These are phyloP conservation scores for Brachypterus glaber DNA, from an alignment of 2,888 invertebrate species.

Conservation along the genomic window DNA sequence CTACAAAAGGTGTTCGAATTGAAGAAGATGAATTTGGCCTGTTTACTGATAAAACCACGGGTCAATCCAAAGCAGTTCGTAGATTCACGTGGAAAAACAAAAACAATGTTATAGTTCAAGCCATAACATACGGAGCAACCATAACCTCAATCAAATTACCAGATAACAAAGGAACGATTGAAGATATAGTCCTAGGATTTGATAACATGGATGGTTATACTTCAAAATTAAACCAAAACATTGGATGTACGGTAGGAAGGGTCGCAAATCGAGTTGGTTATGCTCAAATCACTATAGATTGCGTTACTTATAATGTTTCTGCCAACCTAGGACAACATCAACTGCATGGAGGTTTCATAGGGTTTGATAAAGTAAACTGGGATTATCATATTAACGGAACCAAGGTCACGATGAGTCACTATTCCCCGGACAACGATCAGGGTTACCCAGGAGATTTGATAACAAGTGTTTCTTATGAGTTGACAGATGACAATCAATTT, in stretches of 20 bases:
- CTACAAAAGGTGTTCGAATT: constrained; percentile 25
- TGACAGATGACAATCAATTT: constrained; percentile 65
- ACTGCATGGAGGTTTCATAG: constrained; percentile 75
- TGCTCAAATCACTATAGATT: constrained; percentile 60
- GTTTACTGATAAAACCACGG: constrained; percentile 30
- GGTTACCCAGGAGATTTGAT: constrained; percentile 81
- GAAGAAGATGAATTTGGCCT: constrained; percentile 36
- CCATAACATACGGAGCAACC: constrained; percentile 79
- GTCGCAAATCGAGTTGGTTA: constrained; percentile 73
- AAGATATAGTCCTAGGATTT: constrained; percentile 76
- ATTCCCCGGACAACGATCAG: constrained; percentile 72
- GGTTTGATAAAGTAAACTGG: constrained; percentile 75
- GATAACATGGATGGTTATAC: constrained; percentile 70
- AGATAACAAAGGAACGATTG: constrained; percentile 59
- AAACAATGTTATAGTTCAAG: constrained; percentile 54
- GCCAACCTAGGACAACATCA: constrained; percentile 61
- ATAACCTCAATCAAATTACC: constrained; percentile 71
- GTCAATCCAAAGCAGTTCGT: constrained; percentile 42
- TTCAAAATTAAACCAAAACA: constrained; percentile 62
- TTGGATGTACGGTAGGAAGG: constrained; percentile 81
- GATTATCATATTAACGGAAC: constrained; percentile 49
- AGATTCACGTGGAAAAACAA: constrained; percentile 60
- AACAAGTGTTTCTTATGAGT: constrained; percentile 58
- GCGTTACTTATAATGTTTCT: constrained; percentile 57
- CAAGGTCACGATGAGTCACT: constrained; percentile 62